These are phyloP conservation scores for Rhynchophorus ferrugineus DNA, from an alignment of 1,140 invertebrate species.

Conservation along the genomic window DNA sequence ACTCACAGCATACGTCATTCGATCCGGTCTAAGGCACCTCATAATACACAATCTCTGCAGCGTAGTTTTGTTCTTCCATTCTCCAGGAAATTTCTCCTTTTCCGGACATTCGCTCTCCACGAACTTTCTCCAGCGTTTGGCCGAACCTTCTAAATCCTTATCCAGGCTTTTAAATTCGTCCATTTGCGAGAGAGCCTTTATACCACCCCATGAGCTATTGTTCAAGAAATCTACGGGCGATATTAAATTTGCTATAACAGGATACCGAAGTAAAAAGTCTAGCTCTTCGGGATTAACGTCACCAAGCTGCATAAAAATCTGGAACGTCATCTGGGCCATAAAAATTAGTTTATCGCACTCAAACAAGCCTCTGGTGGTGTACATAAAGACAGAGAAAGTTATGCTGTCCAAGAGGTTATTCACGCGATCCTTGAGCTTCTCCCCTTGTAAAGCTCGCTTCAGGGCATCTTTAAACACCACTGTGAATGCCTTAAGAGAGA, in stretches of 20 bases:
- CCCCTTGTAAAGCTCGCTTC: slow-evolving; percentile 55
- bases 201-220: slow-evolving; percentile 80
- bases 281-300: slow-evolving; percentile 67
- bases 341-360: slow-evolving; percentile 91
- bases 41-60: slow-evolving; percentile 89
- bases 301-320: slow-evolving; percentile 60
- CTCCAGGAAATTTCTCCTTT: slow-evolving; percentile 88
- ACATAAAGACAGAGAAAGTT: slow-evolving; percentile 78
- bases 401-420: slow-evolving; percentile 78
- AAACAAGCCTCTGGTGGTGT: slow-evolving; percentile 85
- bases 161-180: slow-evolving; percentile 82
- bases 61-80: slow-evolving; percentile 90
- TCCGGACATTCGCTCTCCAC: slow-evolving; percentile 87
- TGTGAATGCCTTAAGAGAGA: slow-evolving; percentile 91
- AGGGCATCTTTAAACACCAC: slow-evolving; percentile 89
- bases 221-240: slow-evolving; percentile 81
- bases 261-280: slow-evolving; percentile 83
- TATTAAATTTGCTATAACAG: slow-evolving; percentile 52
- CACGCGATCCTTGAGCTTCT: slow-evolving; percentile 66
- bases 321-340: slow-evolving; percentile 70
- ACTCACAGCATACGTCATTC: slow-evolving; percentile 75
- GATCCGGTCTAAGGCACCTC: slow-evolving; percentile 79
- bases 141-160: slow-evolving; percentile 85
- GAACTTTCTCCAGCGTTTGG: slow-evolving; percentile 82
- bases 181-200: slow-evolving; percentile 68